Evolutionary conservation across 2,888 invertebrate genomes (phyloP).

Genomic region (Rotaria socialis): DNA sequence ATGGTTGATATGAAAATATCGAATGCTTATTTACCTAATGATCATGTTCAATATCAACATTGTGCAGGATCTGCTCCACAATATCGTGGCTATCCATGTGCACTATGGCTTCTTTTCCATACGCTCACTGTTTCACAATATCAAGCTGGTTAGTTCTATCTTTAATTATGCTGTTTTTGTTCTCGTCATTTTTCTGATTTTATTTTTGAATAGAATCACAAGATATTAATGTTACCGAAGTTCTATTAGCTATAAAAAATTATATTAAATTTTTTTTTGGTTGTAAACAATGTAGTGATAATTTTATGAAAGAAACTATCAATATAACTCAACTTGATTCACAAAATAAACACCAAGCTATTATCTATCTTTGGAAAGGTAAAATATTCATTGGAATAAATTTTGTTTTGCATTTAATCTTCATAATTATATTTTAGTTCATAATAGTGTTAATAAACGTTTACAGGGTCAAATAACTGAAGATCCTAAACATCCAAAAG

Average conservation of each 20-base stretch:
- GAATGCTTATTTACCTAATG: constrained; percentile 21
- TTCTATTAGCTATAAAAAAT: constrained; percentile 70
- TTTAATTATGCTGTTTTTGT: neutral
- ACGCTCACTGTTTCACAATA: constrained; percentile 72
- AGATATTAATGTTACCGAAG: neutral
- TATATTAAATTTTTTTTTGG: constrained; percentile 88
- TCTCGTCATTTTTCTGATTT: neutral
- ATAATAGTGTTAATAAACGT: constrained; percentile 72
- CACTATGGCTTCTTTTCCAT: constrained; percentile 90
- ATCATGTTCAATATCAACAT: constrained; percentile 56
- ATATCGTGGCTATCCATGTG: constrained; percentile 83
- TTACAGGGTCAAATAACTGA: constrained; percentile 77
- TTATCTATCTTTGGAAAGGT: constrained; percentile 81
- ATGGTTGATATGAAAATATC: neutral
- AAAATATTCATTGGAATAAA: neutral
- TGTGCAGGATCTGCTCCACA: constrained; percentile 75
- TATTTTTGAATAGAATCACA: neutral
- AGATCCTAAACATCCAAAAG: constrained; percentile 81
- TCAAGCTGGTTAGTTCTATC: neutral
- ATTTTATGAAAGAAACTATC: constrained; percentile 80
- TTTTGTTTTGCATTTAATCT: neutral
- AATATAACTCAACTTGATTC: constrained; percentile 68
- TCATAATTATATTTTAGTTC: constrained; percentile 59
- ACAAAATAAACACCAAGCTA: constrained; percentile 68
- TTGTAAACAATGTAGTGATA: constrained; percentile 80